Percentiles rank a stretch among this genome's conserved stretches.
phyloP scores from a whole-genome alignment of 2,888 invertebrate genomes.

The Nymphalis urticae region DNA sequence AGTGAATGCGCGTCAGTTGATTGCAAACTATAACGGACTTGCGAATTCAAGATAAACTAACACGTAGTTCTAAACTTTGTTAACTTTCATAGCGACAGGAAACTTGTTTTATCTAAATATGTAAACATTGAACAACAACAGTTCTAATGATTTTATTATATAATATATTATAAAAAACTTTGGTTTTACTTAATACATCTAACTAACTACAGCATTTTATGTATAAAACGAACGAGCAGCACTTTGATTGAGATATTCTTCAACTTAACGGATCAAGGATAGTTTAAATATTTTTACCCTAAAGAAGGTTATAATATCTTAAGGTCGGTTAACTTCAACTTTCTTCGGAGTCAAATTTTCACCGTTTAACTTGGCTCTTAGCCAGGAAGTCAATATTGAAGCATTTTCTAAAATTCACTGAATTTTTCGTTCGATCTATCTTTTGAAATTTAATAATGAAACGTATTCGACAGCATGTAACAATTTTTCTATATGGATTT shows the following conservation, averaged over 20 bases:
- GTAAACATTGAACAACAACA: background rate
- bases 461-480: background rate
- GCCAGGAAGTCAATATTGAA: constrained; percentile 23
- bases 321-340: constrained; percentile 26
- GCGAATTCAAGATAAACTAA: constrained; percentile 18
- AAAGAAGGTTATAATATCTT: constrained; percentile 23
- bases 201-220: too few relatives aligned
- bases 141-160: too few relatives aligned
- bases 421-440: constrained; percentile 8
- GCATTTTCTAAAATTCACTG: constrained; percentile 16
- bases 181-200: too few relatives aligned
- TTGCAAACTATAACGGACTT: constrained; percentile 45
- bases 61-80: constrained; percentile 31
- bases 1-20: constrained; percentile 49
- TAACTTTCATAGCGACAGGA: background rate
- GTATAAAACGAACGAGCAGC: background rate
- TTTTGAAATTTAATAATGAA: constrained; percentile 11
- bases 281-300: constrained; percentile 18
- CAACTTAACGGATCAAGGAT: constrained; percentile 11
- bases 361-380: constrained; percentile 23
- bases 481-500: background rate
- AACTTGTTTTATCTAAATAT: background rate
- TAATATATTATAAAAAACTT: too few relatives aligned
- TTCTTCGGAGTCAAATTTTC: constrained; percentile 28
- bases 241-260: constrained; percentile 15